Base-by-base conservation (phyloP, 2,113 vertebrate species). In the Athene cunicularia region DNA sequence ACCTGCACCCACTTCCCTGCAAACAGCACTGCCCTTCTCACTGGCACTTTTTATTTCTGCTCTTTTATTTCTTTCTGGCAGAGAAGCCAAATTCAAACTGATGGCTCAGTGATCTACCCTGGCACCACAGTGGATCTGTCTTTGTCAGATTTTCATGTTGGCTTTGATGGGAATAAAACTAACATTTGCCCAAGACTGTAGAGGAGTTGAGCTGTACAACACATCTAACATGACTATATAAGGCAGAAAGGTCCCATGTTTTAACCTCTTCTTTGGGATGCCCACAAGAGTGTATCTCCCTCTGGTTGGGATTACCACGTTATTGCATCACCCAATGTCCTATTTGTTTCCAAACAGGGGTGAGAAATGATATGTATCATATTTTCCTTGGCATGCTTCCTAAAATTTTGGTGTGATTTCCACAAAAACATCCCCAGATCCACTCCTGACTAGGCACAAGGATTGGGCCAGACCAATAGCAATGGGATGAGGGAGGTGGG, bases 291-390 rank as follows among this genome's bases (percentile, higher is more conserved):
- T 8, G 2, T 52, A 68, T 56, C 19, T 47, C 9, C 24, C 64
- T 90, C 47, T 74, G 37, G 8, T 32, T 71, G 37, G 43, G 7
- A n/a, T 73, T 64, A 49, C 15, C 26, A 20, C 18, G 6, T 49
- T 53, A 41, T 76, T 52, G 11, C 1, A 0, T 45, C 6, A 27
- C 33, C 5, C 43, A 32, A 2, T 16, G 27, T 32, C 39, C 3
- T 3, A 33, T 60, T 56, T 64, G 17, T 28, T 83, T 80, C 39
- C 43, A 20, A 53, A 21, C 13, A 37, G 5, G 2, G 7, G 2
- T 68, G 22, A 72, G 39, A 63, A 77, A 82, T 68, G 10, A 37
- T 43, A 62, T 2, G 0, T 39, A 13, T 49, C 12, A 2, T 60
- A 49, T 59, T 68, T 60, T 70, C 30, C 37, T 91, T 70, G 45